Conservation (phyloP, 2,797 vertebrate species). For the Argya squamiceps region DNA sequence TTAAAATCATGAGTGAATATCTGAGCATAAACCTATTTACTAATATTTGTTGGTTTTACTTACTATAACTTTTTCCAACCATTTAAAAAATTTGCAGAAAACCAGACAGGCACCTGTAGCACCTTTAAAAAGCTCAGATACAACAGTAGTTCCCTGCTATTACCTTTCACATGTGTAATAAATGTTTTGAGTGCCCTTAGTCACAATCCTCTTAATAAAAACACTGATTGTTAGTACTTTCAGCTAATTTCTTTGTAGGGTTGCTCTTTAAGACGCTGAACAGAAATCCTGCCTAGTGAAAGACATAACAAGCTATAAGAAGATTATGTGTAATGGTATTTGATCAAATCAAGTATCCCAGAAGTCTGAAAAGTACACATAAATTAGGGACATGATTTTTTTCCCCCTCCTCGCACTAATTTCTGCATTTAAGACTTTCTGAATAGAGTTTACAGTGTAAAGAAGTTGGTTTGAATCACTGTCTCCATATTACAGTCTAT, state of each 20-base stretch:
- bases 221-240: background rate
- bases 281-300: background rate
- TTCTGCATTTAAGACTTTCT: background rate
- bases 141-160: background rate
- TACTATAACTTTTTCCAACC: background rate
- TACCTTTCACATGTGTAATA: background rate
- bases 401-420: accelerated
- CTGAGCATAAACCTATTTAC: background rate
- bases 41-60: background rate
- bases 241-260: background rate
- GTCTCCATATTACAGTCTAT: background rate
- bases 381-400: background rate
- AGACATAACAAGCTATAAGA: background rate
- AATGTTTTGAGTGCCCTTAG: background rate
- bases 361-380: background rate
- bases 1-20: background rate
- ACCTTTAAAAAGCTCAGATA: background rate
- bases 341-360: background rate
- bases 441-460: background rate
- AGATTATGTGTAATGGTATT: background rate
- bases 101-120: background rate
- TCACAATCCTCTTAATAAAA: background rate
- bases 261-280: background rate
- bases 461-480: background rate
- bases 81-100: background rate